Evolutionary conservation across 2,888 invertebrate genomes (phyloP), one percentile per base, ranked within the genome.

Genomic region (Diaprepes abbreviatus): DNA sequence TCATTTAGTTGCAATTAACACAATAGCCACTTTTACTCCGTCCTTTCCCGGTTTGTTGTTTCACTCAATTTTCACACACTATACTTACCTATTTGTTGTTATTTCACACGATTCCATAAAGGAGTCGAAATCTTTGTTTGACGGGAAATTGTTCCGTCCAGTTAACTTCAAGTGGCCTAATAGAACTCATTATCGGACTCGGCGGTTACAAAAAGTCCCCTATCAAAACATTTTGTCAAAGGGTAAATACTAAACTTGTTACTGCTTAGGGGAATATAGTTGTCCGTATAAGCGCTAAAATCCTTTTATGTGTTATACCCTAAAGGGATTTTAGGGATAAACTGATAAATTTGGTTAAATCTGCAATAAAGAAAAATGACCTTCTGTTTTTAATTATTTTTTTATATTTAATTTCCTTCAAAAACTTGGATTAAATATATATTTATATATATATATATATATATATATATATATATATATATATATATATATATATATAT

Each of bases 151-250:
- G 77, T 74, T 74, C 73, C 64, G 74, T 75, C 75, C 75, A 74
- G 75, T 77, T 77, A 76, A 66, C 71, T 70, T 75, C 72, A 70
- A 78, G 77, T 77, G 76, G 74, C 73, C 78, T 78, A 78, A 79
- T 79, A 78, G 73, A 73, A 75, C 78, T 79, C 78, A 79, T 79
- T 79, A 79, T 78, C 72, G 71, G 73, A 74, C 75, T 75, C 74
- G 78, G 74, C 79, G 78, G 79, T 78, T 78, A 75, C 74, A 76
- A 78, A 24, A 78, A 77, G 75, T 74, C 79, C 79, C 76, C 71
- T 78, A 75, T 77, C 73, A 77, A 78, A 79, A 79, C 77, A 78
- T 77, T 74, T 76, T 68, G 73, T 75, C 74, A 76, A 77, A 77
- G 78, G 78, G 77, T 76, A 77, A 75, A 19, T 21, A 24, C 19